Evolutionary conservation across 1,140 invertebrate species (phyloP), one percentile per base, ranked within the genome.

Genomic region (Anadara kagoshimensis): DNA sequence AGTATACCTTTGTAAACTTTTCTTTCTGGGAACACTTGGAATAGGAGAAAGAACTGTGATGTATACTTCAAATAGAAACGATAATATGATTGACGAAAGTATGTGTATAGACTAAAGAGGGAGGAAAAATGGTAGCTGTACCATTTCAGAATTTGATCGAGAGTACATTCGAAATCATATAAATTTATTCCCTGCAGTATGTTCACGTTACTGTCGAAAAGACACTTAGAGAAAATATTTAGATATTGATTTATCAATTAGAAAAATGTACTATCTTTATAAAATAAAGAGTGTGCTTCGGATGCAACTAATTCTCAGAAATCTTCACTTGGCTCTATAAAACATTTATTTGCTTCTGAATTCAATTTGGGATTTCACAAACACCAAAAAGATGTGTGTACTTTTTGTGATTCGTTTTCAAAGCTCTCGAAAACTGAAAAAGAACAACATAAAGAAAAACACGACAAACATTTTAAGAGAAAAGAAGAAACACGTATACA

Each of bases 361-460:
- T 73, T 61, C 29, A 67, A 67, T 62, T 44, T 61, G 44, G 56
- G 64, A 3, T 73, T 73, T 54, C 64, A 61, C 47, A 63, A 44
- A 53, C 71, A 63, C 16, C 49, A 58, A 56, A 66, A 73, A 67
- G 63, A 73, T 53, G 18, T 73, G n/a, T 73, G 71, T 49, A 61
- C 53, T 29, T 73, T 73, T 53, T 61, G 57, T 4, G 64, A 73
- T 1, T 11, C 56, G 16, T 62, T 53, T 26, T 26, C n/a, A 54
- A 61, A 58, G 36, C 22, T 65, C 0, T 47, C 20, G 20, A 12
- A 53, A 45, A n/a, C 56, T 41, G 66, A 68, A 24, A 58, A 58
- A 41, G 66, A 58, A 14, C 7, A 10, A 14, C 20, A 68, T n/a
- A 58, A 45, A 68, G n/a, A 45, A 22, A 41, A 68, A 58, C 51